phyloP scores from a whole-genome alignment of 2,888 invertebrate species.

The Trilocha varians region DNA sequence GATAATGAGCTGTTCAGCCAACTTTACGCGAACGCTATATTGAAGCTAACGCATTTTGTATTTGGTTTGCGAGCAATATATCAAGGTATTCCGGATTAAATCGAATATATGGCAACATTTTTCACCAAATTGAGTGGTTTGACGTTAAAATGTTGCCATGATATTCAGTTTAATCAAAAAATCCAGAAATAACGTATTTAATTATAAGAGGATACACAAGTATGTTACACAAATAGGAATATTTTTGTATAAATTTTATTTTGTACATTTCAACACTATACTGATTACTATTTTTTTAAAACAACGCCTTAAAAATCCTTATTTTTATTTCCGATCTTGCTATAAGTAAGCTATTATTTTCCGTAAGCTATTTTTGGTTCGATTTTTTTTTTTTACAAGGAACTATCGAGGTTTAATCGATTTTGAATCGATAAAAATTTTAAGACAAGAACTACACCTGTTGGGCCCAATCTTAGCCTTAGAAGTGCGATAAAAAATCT shows the following conservation, averaged over 20 bases:
- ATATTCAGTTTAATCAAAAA: neutral
- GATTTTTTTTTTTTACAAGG: constrained; percentile 26
- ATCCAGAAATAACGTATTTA: too few species aligned
- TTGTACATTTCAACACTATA: constrained; percentile 18
- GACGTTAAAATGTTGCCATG: neutral
- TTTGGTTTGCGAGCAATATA: constrained; percentile 56
- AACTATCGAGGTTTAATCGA: constrained; percentile 18
- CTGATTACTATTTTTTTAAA: constrained; percentile 32
- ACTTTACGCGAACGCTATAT: constrained; percentile 12
- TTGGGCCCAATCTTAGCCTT: neutral
- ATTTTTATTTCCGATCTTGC: constrained; percentile 14
- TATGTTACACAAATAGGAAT: constrained; percentile 28
- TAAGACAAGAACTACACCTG: neutral
- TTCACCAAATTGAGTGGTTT: neutral
- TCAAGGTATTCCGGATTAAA: constrained; percentile 14
- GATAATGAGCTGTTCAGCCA: constrained; percentile 13
- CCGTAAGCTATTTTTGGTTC: constrained; percentile 31
- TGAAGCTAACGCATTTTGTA: constrained; percentile 54
- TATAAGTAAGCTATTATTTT: constrained; percentile 22
- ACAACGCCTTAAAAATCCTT: constrained; percentile 30
- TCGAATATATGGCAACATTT: neutral
- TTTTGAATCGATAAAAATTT: neutral
- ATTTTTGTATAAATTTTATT: constrained; percentile 21
- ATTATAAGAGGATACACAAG: constrained; percentile 60
- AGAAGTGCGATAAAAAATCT: too few species aligned